phyloP scores from a whole-genome alignment of 1,140 invertebrate species.

The Magallana ariakensis region DNA sequence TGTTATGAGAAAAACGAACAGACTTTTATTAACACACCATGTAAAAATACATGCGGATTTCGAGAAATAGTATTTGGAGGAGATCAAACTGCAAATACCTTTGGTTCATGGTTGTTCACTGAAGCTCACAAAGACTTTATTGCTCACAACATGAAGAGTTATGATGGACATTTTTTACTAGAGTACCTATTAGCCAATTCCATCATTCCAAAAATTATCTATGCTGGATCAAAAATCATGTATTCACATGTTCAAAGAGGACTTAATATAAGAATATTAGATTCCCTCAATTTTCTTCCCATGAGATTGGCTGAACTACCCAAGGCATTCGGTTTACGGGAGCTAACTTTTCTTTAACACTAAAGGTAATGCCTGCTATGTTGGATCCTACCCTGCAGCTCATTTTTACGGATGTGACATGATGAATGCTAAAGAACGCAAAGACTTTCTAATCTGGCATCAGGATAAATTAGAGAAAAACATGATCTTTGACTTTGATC shows the following conservation, averaged over 20 bases:
- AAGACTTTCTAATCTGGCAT: slow-evolving; percentile 56
- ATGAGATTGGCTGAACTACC: slow-evolving; percentile 49
- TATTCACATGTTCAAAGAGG: slow-evolving; percentile 9
- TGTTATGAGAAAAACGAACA: background rate
- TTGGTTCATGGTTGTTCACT: slow-evolving; percentile 50
- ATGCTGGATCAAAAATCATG: slow-evolving; percentile 43
- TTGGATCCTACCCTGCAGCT: slow-evolving; percentile 40
- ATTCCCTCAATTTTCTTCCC: slow-evolving; percentile 42
- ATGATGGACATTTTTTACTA: slow-evolving; percentile 41
- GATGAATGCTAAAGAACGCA: slow-evolving; percentile 37
- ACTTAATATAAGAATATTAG: slow-evolving; percentile 36
- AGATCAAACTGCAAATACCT: background rate
- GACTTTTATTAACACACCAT: slow-evolving; percentile 15
- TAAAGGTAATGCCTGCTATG: slow-evolving; percentile 41
- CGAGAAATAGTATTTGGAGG: slow-evolving; percentile 43
- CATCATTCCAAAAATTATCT: slow-evolving; percentile 1
- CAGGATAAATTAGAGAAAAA: background rate
- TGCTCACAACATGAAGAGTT: slow-evolving; percentile 45
- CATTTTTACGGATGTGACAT: slow-evolving; percentile 40
- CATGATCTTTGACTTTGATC: slow-evolving; percentile 45
- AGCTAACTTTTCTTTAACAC: slow-evolving; percentile 56
- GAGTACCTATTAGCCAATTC: slow-evolving; percentile 38
- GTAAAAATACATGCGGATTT: slow-evolving; percentile 40
- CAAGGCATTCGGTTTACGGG: slow-evolving; percentile 40
- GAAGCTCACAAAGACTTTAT: slow-evolving; percentile 41